phyloP scores from a whole-genome alignment of 2,888 invertebrate species.

The Lasius platythorax region DNA sequence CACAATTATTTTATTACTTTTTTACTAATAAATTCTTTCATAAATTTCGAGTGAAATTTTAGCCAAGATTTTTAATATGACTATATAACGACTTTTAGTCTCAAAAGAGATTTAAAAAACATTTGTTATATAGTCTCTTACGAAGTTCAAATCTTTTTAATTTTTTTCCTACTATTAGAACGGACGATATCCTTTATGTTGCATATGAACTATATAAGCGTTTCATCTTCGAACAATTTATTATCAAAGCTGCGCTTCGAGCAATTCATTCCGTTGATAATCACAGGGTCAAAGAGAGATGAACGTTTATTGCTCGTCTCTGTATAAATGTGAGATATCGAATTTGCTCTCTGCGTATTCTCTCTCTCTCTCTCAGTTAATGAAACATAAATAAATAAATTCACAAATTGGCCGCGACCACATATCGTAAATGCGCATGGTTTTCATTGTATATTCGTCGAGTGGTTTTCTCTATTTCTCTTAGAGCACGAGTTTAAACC shows the following conservation, averaged over 20 bases:
- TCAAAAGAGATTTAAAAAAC: too few relatives aligned
- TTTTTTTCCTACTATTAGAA: neutral
- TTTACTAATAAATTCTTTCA: neutral
- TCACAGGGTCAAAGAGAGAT: neutral
- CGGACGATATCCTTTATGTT: neutral
- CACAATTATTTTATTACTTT: neutral
- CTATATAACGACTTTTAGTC: neutral
- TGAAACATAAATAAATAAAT: conserved; percentile 6
- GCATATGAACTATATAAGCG: neutral
- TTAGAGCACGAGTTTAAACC: neutral
- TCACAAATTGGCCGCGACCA: neutral
- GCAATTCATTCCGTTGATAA: conserved; percentile 3
- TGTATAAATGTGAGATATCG: neutral
- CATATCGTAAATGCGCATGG: neutral
- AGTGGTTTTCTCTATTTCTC: neutral
- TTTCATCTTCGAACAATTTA: conserved; percentile 26
- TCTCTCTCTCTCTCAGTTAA: neutral
- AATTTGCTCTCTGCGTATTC: neutral
- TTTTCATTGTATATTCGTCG: neutral
- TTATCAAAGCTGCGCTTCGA: conserved; percentile 19
- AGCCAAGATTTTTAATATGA: neutral
- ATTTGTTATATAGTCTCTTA: neutral
- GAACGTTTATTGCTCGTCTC: conserved; percentile 19
- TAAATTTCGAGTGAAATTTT: neutral
- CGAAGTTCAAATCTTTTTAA: neutral